Conservation (phyloP, 2,888 invertebrate genomes). For the Gymnosoma rotundatum region DNA sequence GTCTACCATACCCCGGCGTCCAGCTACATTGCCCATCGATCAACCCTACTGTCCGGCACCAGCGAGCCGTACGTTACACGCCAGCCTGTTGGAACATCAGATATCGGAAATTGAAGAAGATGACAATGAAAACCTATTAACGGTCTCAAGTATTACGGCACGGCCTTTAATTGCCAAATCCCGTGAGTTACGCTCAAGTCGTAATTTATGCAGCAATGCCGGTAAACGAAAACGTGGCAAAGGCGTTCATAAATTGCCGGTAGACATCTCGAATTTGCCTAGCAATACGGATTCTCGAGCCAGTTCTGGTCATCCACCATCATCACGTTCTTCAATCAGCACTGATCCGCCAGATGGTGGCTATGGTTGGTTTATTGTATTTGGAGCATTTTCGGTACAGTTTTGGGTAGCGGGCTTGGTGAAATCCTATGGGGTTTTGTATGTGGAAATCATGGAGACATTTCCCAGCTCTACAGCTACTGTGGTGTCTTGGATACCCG, state of each 20-base stretch:
- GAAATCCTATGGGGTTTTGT: conserved; percentile 91
- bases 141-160: conserved; percentile 88
- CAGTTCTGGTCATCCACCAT: conserved; percentile 72
- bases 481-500: conserved; percentile 91
- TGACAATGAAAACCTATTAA: conserved; percentile 88
- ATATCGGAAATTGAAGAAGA: conserved; percentile 84
- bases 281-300: conserved; percentile 66
- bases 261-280: conserved; percentile 64
- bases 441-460: conserved; percentile 91
- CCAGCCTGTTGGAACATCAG: conserved; percentile 82
- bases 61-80: conserved; percentile 79
- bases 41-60: conserved; percentile 77
- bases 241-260: conserved; percentile 69
- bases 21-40: conserved; percentile 83
- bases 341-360: conserved; percentile 87
- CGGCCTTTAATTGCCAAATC: conserved; percentile 88
- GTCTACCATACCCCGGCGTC: conserved; percentile 82
- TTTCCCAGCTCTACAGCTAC: conserved; percentile 89
- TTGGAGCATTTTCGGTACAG: conserved; percentile 90
- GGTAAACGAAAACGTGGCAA: conserved; percentile 69
- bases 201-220: conserved; percentile 72
- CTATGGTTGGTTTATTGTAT: conserved; percentile 90
- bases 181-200: conserved; percentile 83
- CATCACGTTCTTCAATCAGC: conserved; percentile 78
- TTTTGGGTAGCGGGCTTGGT: conserved; percentile 92